A percentile compares a stretch with the other conserved stretches of the same genome.
Conservation (phyloP, 2,113 vertebrate species). For the Tachuris rubrigastra region DNA sequence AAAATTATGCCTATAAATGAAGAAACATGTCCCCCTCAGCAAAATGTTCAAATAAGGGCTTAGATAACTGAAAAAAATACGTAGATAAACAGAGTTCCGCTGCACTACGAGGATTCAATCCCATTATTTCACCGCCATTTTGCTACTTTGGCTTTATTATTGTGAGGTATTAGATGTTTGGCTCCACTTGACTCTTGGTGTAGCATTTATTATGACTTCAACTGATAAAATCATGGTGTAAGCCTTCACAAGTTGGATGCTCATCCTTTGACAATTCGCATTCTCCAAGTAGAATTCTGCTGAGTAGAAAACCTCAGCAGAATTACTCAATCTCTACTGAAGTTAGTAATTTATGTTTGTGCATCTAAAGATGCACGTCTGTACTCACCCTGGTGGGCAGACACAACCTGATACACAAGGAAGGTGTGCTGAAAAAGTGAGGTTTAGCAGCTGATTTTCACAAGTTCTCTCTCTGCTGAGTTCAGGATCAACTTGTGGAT, state of each 20-base stretch:
- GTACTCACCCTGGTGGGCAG: conserved; percentile 87
- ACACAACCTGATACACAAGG: conserved; percentile 89
- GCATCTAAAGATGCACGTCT: background rate
- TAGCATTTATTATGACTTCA: background rate
- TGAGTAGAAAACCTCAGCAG: background rate
- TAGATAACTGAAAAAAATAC: background rate
- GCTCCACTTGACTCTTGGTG: background rate
- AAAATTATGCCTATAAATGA: background rate
- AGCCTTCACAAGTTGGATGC: background rate
- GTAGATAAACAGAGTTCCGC: rapidly evolving
- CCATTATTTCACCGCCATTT: background rate
- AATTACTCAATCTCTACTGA: background rate
- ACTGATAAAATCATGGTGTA: rapidly evolving
- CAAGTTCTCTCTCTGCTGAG: conserved; percentile 85
- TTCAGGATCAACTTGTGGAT: conserved; percentile 40
- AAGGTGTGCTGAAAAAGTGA: conserved; percentile 81
- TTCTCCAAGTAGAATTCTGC: background rate
- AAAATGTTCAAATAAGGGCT: background rate
- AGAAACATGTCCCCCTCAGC: background rate
- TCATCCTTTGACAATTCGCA: background rate
- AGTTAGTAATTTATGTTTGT: background rate
- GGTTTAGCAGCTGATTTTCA: conserved; percentile 90
- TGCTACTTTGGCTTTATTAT: background rate
- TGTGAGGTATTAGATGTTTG: background rate
- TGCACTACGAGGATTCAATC: background rate